Evolutionary conservation across 2,797 vertebrate species (phyloP), one percentile per base, ranked within the genome.

Genomic region (Coilia nasus): DNA sequence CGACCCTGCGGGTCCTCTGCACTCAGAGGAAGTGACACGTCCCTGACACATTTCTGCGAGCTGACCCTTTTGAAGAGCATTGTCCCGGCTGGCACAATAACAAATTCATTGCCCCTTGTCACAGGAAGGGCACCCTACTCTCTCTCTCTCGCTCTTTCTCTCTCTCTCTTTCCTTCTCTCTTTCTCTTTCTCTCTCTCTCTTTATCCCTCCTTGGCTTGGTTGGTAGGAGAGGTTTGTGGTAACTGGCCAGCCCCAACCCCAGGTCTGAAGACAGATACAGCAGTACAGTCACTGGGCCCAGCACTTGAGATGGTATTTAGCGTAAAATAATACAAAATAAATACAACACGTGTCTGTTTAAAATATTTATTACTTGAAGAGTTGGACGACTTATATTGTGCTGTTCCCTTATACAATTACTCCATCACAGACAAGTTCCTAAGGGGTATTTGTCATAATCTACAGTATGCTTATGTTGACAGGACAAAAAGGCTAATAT

Each of bases 31-130:
- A 80, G 85, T 85, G 85, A 89, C 85, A 86, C 57, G 56, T 86
- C 56, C 84, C 28, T 86, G 75, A 82, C 87, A 87, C 84, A 83
- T 87, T 83, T 71, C 80, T 82, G 56, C 81, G 87, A 62, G 81
- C n/a, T 44, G 21, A 25, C 44, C 81, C 83, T 88, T 71, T 89
- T 89, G 88, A 89, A 89, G 88, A 87, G 21, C 82, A 84, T 85
- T 84, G 83, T 87, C 83, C 81, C 25, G 19, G 28, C 75, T 46
- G 56, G 50, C 82, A 59, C 87, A 87, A 89, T 89, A 86, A 89
- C 87, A 85, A 85, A 86, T 88, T 86, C 83, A 89, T 85, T 87
- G 82, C 87, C 87, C 59, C 59, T 59, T 81, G 85, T 86, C 83
- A 87, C 85, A 89, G 88, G 88, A 87, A 82, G 80, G 56, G 25